These are phyloP conservation scores for Tragelaphus strepsiceros DNA, from an alignment of 2,113 vertebrate genomes.

Conservation along the genomic window DNA sequence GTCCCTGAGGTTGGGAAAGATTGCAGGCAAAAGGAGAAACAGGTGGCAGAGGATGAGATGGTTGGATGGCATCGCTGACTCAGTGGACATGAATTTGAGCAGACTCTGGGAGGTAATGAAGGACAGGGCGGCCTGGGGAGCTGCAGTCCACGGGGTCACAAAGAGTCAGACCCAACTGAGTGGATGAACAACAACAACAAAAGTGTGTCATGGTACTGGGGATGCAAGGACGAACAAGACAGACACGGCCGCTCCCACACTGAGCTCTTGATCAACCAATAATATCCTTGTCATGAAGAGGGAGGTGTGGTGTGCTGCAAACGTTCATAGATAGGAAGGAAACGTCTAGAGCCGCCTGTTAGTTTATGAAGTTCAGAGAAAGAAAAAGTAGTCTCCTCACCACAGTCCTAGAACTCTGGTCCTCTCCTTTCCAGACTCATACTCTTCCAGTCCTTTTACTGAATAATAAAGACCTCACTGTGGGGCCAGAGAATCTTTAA, in stretches of 20 bases:
- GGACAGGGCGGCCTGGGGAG: background rate
- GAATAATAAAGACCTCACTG: background rate
- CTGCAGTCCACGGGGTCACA: background rate
- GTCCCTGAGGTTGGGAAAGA: background rate
- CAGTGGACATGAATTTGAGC: background rate
- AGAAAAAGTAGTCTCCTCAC: background rate
- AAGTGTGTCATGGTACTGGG: background rate
- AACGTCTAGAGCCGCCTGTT: background rate
- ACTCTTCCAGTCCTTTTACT: background rate
- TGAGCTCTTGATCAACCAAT: background rate
- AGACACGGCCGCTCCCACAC: fast-evolving
- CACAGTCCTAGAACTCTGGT: background rate
- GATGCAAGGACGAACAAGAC: background rate
- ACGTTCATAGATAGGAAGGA: background rate
- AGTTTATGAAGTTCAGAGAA: background rate
- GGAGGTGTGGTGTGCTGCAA: background rate
- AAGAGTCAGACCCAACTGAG: background rate
- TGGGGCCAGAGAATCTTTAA: background rate
- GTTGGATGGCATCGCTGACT: background rate
- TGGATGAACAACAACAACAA: background rate
- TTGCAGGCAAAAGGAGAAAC: background rate
- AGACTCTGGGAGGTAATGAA: background rate
- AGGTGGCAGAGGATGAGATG: background rate
- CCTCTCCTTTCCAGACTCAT: background rate
- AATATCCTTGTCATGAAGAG: fast-evolving